Evolutionary conservation across 1,140 invertebrate genomes (phyloP), one percentile per base, ranked within the genome.

Genomic region (Orchesella cincta): DNA sequence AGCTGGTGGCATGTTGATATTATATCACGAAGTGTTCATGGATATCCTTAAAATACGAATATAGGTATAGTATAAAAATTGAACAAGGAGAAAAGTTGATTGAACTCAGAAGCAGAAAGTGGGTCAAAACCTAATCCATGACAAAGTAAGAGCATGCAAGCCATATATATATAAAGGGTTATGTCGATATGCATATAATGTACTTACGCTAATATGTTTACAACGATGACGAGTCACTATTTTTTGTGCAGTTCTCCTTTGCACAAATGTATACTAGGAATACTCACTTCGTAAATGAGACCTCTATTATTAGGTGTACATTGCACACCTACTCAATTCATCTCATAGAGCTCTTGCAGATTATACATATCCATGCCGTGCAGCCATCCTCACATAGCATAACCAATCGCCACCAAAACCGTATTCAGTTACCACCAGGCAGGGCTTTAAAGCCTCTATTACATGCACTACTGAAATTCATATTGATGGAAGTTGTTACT

Each of bases 91-190:
- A 62, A 77, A 73, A 77, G 80, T 78, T 81, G 77, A 81, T 64
- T 81, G 80, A 81, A 81, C 80, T 81, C 77, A 75, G 67, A 1
- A 67, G 14, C 35, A 18, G 26, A 52, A 81, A 81, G 77, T 81
- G 74, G 80, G 80, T 81, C 80, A 81, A 76, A 62, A 52, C 57
- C 33, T 62, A 36, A 62, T 36, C 57, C 75, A 67, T 46, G 54
- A 35, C 39, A 62, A 23, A 67, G 34, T 67, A 76, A 70, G 34
- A 67, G 62, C 62, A 57, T 57, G 52, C 52, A 67, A 67, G 62
- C 33, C 62, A 67, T 67, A 29, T 23, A 67, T 29, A 67, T 67
- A 46, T 46, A 20, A 46, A 46, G 20, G 20, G 39, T 46, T 46
- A 46, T 20, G 20, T 46, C 20, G 8, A 46, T 46, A 46, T 20